Conservation (phyloP, 1,140 invertebrate genomes). For the Drosophila sp. region DNA sequence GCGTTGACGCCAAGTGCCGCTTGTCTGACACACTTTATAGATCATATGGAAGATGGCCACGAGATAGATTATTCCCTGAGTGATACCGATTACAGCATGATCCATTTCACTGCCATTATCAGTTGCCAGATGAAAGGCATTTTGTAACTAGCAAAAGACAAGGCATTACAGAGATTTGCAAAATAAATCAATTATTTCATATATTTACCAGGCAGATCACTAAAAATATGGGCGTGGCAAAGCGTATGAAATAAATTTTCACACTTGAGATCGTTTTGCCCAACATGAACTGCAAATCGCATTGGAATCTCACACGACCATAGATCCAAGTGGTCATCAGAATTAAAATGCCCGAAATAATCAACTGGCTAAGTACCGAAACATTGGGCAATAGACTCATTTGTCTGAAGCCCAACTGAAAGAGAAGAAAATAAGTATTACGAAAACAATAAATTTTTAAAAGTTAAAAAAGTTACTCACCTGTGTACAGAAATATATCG, state of each 20-base stretch:
- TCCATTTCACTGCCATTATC: slow-evolving; percentile 19
- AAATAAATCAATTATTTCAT: background rate
- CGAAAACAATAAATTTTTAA: background rate
- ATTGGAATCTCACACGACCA: slow-evolving; percentile 88
- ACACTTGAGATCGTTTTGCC: slow-evolving; percentile 86
- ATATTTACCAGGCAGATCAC: slow-evolving; percentile 54
- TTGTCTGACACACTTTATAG: slow-evolving; percentile 67
- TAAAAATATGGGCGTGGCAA: slow-evolving; percentile 69
- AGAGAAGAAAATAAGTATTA: background rate
- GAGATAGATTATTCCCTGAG: slow-evolving; percentile 60
- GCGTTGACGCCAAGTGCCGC: slow-evolving; percentile 55
- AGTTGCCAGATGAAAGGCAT: slow-evolving; percentile 33
- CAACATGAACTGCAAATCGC: slow-evolving; percentile 92
- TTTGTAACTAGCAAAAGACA: slow-evolving; percentile 45
- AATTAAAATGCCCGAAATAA: slow-evolving; percentile 89
- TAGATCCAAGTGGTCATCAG: slow-evolving; percentile 90
- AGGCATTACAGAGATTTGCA: background rate
- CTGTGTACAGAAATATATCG: slow-evolving; percentile 75
- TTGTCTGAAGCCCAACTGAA: slow-evolving; percentile 67
- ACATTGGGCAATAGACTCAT: slow-evolving; percentile 84
- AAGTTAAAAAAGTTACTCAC: slow-evolving; percentile 18
- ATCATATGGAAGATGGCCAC: slow-evolving; percentile 63
- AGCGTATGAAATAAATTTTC: slow-evolving; percentile 73
- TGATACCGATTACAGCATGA: slow-evolving; percentile 50
- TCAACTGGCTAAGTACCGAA: slow-evolving; percentile 88